These are phyloP conservation scores for Thecophora atra DNA, from an alignment of 2,888 invertebrate genomes.

Conservation along the genomic window DNA sequence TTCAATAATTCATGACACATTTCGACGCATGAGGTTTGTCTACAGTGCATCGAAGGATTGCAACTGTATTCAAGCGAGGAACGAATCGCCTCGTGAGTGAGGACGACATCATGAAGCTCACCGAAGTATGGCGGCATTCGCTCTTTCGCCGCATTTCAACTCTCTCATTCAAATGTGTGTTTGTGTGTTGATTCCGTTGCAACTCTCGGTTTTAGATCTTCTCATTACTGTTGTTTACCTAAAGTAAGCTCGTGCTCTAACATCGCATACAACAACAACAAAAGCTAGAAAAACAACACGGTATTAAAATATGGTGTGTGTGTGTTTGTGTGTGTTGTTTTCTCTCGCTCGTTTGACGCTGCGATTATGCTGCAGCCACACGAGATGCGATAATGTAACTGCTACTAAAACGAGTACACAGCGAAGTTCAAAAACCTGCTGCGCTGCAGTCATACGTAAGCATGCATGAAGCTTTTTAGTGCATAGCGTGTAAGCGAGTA, in stretches of 20 bases:
- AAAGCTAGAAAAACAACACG: background rate
- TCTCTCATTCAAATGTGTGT: background rate
- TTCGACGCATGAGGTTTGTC: no score
- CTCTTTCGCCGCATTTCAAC: background rate
- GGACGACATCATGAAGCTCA: no score
- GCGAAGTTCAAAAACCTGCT: constrained; percentile 18
- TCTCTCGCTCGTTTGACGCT: background rate
- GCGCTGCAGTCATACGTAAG: background rate
- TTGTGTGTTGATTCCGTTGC: background rate
- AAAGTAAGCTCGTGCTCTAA: constrained; percentile 21
- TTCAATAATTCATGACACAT: background rate
- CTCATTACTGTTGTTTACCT: constrained; percentile 23
- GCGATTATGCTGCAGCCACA: background rate
- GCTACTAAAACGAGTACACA: constrained; percentile 11
- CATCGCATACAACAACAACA: constrained; percentile 9
- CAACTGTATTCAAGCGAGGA: no score
- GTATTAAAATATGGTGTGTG: background rate
- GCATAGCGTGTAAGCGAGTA: background rate
- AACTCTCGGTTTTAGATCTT: background rate
- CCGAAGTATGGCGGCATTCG: no score
- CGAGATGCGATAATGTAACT: constrained; percentile 14
- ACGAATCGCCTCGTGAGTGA: no score
- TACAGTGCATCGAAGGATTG: no score
- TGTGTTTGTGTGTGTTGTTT: background rate
- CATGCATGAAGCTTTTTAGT: no score